These are phyloP conservation scores for Clepsis dumicolana DNA, from an alignment of 2,888 invertebrate species.

Conservation along the genomic window DNA sequence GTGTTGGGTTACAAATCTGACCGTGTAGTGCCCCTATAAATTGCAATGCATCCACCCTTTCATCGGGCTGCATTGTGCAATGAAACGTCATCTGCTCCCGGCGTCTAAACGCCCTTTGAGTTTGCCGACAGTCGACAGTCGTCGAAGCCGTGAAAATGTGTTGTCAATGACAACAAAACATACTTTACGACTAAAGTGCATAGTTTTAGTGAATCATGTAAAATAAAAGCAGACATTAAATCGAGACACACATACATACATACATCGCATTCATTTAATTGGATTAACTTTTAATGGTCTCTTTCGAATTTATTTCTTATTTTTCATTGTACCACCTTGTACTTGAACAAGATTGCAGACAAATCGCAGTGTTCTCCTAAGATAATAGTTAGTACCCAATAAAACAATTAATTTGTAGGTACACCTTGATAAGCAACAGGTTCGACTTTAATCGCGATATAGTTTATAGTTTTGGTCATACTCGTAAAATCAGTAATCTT, in stretches of 20 bases:
- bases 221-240: neutral
- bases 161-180: constrained; percentile 11
- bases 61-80: constrained; percentile 78
- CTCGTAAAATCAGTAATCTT: constrained; percentile 15
- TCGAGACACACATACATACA: too few relatives aligned
- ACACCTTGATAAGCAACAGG: neutral
- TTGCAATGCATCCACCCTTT: constrained; percentile 83
- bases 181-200: neutral
- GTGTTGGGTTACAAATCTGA: constrained; percentile 77
- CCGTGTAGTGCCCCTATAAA: constrained; percentile 81
- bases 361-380: neutral
- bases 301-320: too few relatives aligned
- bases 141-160: constrained; percentile 2
- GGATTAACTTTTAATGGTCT: too few relatives aligned
- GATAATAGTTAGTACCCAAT: too few relatives aligned
- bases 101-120: constrained; percentile 69
- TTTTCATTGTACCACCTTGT: too few relatives aligned
- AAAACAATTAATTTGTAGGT: neutral
- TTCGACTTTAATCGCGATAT: constrained; percentile 2
- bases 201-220: neutral
- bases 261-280: too few relatives aligned
- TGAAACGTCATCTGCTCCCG: constrained; percentile 79
- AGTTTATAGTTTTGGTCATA: constrained; percentile 13
- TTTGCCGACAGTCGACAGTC: constrained; percentile 74
- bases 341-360: neutral